phyloP scores from a whole-genome alignment of 2,113 vertebrate species.

The Anolis carolinensis region DNA sequence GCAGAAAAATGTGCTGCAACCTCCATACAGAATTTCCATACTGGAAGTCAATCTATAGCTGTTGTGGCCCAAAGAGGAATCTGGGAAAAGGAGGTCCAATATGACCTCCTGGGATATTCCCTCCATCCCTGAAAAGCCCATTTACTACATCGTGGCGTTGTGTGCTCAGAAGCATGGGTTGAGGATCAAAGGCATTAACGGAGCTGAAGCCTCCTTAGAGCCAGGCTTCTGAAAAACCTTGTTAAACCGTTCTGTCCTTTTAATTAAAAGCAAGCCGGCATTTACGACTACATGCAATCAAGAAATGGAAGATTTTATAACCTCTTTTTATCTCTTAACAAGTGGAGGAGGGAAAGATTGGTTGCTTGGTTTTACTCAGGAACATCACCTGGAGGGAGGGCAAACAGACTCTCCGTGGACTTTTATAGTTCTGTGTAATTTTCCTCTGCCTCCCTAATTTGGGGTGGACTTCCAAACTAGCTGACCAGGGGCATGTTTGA shows the following conservation, averaged over 20 bases:
- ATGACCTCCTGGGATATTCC: background rate
- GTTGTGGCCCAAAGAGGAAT: too few species aligned
- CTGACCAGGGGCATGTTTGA: constrained; percentile 27
- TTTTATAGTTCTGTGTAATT: accelerated
- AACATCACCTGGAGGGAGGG: constrained; percentile 32
- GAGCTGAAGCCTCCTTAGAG: constrained; percentile 5
- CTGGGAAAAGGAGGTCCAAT: background rate
- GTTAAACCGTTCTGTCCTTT: constrained; percentile 80
- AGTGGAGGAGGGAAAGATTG: constrained; percentile 45
- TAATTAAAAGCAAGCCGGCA: constrained; percentile 86
- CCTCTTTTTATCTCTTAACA: constrained; percentile 53
- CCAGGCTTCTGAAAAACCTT: constrained; percentile 71
- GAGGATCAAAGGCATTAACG: background rate
- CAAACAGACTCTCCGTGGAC: constrained; percentile 23
- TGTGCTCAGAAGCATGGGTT: accelerated
- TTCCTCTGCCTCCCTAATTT: constrained; percentile 30
- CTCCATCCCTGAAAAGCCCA: background rate
- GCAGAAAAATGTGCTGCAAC: too few species aligned
- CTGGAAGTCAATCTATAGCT: too few species aligned
- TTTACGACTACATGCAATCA: constrained; percentile 74
- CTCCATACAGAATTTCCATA: too few species aligned
- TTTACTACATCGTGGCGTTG: background rate
- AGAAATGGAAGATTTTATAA: constrained; percentile 56
- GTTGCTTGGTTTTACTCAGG: background rate
- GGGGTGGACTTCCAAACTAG: constrained; percentile 8